Conservation (phyloP, 1,140 invertebrate species). For the Macrobrachium rosenbergii region DNA sequence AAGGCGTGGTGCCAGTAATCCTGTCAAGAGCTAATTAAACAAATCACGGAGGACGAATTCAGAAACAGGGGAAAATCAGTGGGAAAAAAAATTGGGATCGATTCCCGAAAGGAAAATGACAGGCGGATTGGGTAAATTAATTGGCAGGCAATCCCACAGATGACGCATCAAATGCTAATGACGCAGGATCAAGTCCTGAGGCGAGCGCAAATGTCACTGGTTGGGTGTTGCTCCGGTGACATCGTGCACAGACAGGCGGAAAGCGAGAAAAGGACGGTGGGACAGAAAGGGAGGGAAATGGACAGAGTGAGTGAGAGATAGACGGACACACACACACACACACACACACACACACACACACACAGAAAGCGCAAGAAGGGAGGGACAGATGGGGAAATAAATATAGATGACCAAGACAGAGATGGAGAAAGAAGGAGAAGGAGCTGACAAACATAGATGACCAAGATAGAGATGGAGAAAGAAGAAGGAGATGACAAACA, state of each 20-base stretch:
- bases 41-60: too few species aligned
- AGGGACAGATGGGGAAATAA: background rate
- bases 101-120: constrained; percentile 19
- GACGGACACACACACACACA: background rate
- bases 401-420: background rate
- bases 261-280: background rate
- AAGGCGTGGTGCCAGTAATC: too few species aligned
- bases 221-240: constrained; percentile 7
- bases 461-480: background rate
- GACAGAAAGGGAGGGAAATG: background rate
- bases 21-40: too few species aligned
- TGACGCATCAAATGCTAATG: constrained; percentile 47
- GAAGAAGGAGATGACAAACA: too few species aligned
- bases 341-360: background rate
- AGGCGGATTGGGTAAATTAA: constrained; percentile 39
- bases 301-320: background rate
- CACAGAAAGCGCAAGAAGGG: background rate
- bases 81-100: constrained; percentile 23
- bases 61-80: background rate
- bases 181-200: background rate
- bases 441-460: background rate
- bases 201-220: constrained; percentile 2
- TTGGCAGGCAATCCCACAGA: constrained; percentile 19
- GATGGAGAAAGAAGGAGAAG: background rate
- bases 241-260: background rate